Evolutionary conservation across 2,113 vertebrate species (phyloP).

Genomic region (Zootoca vivipara): DNA sequence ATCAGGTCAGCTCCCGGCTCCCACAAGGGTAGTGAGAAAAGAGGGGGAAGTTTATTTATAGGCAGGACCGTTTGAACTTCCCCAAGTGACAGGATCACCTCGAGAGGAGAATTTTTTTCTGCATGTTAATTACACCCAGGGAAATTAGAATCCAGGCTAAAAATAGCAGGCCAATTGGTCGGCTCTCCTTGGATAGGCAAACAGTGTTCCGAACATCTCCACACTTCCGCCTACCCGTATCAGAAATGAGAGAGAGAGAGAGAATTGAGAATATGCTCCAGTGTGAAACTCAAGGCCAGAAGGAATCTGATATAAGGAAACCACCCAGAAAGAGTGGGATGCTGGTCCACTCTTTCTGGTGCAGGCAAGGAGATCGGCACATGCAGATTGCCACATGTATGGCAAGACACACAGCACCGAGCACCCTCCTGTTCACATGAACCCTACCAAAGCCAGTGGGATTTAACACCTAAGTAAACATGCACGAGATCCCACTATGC

Average conservation of each 20-base stretch:
- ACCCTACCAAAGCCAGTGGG: too few relatives aligned
- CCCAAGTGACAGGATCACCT: background rate
- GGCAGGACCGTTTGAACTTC: background rate
- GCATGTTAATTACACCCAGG: conserved; percentile 8
- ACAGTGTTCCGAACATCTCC: background rate
- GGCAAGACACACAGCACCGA: too few relatives aligned
- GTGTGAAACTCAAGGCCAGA: background rate
- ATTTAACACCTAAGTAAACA: too few relatives aligned
- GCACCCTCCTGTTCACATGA: too few relatives aligned
- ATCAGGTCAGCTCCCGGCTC: background rate
- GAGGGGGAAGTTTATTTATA: background rate
- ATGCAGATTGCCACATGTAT: background rate
- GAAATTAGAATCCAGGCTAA: conserved; percentile 2
- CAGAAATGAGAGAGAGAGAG: background rate
- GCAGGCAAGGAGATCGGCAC: background rate
- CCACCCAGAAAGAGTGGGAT: too few relatives aligned
- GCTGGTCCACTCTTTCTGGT: too few relatives aligned
- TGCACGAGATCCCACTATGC: too few relatives aligned
- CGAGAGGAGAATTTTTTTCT: background rate
- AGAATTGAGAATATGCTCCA: background rate
- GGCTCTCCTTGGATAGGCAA: background rate
- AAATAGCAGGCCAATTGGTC: background rate
- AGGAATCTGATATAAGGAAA: background rate
- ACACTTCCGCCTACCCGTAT: background rate
- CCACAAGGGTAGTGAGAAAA: background rate